Evolutionary conservation across 2,797 vertebrate species (phyloP).

Genomic region (Syngnathus rostellatus): DNA sequence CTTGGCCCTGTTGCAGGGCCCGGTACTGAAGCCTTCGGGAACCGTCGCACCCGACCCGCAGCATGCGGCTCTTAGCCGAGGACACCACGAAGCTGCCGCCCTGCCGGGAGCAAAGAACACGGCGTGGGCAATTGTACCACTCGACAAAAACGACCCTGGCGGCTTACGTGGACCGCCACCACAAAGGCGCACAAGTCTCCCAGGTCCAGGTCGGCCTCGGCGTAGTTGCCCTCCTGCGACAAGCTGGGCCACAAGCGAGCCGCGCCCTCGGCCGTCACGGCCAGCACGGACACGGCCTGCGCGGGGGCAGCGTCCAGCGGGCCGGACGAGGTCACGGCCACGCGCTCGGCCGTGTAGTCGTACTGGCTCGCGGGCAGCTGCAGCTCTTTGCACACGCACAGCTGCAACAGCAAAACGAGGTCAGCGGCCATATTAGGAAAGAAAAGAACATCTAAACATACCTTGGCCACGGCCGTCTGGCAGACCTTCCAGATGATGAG

Average conservation of each 20-base stretch:
- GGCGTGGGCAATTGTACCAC: too few relatives aligned
- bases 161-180: constrained; percentile 77
- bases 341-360: constrained; percentile 73
- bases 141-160: background rate
- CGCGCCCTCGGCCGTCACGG: constrained; percentile 75
- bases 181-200: constrained; percentile 79
- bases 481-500: constrained; percentile 92
- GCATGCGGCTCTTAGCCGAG: constrained; percentile 71
- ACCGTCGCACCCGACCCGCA: constrained; percentile 70
- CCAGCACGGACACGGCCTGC: constrained; percentile 83
- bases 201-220: constrained; percentile 71
- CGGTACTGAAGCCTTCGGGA: constrained; percentile 78
- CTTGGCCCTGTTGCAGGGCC: constrained; percentile 80
- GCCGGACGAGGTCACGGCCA: constrained; percentile 68
- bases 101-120: constrained; percentile 48
- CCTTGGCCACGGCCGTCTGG: constrained; percentile 84
- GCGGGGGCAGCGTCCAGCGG: constrained; percentile 68
- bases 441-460: constrained; percentile 33
- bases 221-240: constrained; percentile 78
- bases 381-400: constrained; percentile 89
- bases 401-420: constrained; percentile 52
- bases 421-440: too few relatives aligned
- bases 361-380: constrained; percentile 82
- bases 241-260: constrained; percentile 85
- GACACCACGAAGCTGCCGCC: constrained; percentile 84